Conservation (phyloP, 1,140 invertebrate species). For the Bombus pyrosoma region DNA sequence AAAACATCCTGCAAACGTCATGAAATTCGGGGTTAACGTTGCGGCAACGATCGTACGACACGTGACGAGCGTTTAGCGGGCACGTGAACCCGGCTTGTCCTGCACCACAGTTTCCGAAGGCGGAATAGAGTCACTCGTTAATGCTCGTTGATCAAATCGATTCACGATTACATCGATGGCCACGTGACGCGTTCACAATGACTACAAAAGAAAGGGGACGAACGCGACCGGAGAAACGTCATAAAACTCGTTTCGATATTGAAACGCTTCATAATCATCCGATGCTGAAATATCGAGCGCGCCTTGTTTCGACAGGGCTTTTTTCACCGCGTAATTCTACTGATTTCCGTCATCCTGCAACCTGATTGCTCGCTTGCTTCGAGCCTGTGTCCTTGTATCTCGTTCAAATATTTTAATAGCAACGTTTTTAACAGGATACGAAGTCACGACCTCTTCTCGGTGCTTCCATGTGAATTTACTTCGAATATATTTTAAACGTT, state of each 20-base stretch:
- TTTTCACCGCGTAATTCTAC: neutral
- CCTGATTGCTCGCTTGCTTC: neutral
- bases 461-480: no score
- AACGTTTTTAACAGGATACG: no score
- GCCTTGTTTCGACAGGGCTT: neutral
- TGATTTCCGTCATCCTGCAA: neutral
- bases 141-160: conserved; percentile 57
- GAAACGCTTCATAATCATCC: conserved; percentile 7
- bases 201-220: neutral
- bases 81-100: conserved; percentile 13
- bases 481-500: no score
- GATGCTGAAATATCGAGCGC: neutral
- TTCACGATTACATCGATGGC: conserved; percentile 48
- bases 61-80: conserved; percentile 38
- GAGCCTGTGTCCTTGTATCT: neutral
- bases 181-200: conserved; percentile 46
- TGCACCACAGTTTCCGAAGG: neutral
- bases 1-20: conserved; percentile 48
- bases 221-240: neutral
- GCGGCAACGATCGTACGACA: conserved; percentile 40
- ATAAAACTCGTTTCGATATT: conserved; percentile 15
- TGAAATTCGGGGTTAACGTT: conserved; percentile 37
- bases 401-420: neutral
- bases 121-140: conserved; percentile 51
- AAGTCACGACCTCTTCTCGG: no score